These are phyloP conservation scores for Anomalospiza imberbis DNA, from an alignment of 2,797 vertebrate species.

Conservation along the genomic window DNA sequence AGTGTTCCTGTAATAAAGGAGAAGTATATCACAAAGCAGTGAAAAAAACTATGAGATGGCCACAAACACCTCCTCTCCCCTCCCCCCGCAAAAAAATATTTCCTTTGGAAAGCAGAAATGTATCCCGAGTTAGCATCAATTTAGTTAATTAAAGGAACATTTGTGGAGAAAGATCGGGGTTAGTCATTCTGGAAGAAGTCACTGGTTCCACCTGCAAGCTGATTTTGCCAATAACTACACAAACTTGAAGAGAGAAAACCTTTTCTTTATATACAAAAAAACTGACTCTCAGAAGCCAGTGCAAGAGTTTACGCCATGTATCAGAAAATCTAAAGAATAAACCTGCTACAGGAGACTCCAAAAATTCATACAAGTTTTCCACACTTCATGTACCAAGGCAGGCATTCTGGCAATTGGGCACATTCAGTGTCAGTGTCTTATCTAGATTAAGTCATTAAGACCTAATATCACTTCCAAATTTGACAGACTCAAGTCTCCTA, in stretches of 20 bases:
- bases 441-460: neutral
- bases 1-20: slow-evolving; percentile 84
- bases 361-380: neutral
- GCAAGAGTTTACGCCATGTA: neutral
- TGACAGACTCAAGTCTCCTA: neutral
- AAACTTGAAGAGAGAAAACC: neutral
- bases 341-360: fast-evolving
- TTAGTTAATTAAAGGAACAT: neutral
- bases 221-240: neutral
- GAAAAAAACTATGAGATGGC: neutral
- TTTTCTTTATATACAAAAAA: neutral
- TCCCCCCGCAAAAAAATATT: fast-evolving
- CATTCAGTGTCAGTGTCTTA: neutral
- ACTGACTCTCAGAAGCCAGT: neutral
- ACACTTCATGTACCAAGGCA: neutral
- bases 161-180: neutral
- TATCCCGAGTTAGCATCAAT: neutral
- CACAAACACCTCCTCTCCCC: neutral
- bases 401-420: neutral
- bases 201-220: neutral
- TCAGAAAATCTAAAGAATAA: neutral
- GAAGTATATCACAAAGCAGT: neutral
- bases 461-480: neutral
- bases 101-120: neutral
- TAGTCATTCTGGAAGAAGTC: neutral